Evolutionary conservation across 1,140 invertebrate genomes (phyloP).

Genomic region (Lucilia sericata): DNA sequence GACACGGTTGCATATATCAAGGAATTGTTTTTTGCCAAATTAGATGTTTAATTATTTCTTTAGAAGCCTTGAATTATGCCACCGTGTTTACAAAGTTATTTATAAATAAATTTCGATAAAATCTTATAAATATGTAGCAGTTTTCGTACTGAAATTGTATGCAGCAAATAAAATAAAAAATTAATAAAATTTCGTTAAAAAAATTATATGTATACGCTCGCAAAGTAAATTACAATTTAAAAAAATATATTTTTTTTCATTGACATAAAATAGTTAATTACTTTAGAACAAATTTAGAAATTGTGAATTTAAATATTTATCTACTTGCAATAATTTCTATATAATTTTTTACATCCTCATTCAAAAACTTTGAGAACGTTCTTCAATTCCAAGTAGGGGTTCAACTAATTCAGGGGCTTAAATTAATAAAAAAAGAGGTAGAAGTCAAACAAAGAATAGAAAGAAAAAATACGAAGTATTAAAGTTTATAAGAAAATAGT

Average conservation of each 20-base stretch:
- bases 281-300: too few species aligned
- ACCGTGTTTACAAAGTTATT: too few species aligned
- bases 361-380: conserved; percentile 46
- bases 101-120: too few species aligned
- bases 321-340: conserved; percentile 33
- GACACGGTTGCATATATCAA: conserved; percentile 1
- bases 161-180: too few species aligned
- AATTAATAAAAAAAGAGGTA: background rate
- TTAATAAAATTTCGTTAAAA: too few species aligned
- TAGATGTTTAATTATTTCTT: background rate
- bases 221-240: too few species aligned
- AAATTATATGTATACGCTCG: too few species aligned
- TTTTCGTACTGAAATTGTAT: too few species aligned
- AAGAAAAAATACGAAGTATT: conserved; percentile 30
- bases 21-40: background rate
- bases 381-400: conserved; percentile 46
- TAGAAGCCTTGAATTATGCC: background rate
- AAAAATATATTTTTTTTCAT: too few species aligned
- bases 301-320: too few species aligned
- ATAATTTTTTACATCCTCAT: conserved; percentile 33
- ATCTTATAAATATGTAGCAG: too few species aligned
- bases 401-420: conserved; percentile 46
- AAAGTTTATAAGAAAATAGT: conserved; percentile 1
- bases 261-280: too few species aligned
- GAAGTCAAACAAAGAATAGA: background rate